These are phyloP conservation scores for Zootoca vivipara DNA, from an alignment of 2,113 vertebrate genomes.

Conservation along the genomic window DNA sequence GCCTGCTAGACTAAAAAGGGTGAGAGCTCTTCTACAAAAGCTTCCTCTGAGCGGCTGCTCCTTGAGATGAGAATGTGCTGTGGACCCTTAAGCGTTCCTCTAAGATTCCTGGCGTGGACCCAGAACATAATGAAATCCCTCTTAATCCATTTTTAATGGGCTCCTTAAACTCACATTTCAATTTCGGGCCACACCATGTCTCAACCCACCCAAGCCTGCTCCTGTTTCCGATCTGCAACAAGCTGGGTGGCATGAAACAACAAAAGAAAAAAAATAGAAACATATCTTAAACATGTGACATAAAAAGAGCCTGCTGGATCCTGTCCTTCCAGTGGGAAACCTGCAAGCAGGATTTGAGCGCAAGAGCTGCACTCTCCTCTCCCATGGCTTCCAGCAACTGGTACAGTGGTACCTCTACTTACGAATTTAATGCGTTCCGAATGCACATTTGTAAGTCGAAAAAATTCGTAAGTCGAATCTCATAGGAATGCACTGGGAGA, in stretches of 20 bases:
- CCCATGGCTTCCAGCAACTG: too few relatives aligned
- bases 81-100: neutral
- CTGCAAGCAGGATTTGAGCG: too few relatives aligned
- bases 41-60: neutral
- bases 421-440: too few relatives aligned
- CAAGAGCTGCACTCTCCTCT: too few relatives aligned
- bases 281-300: too few relatives aligned
- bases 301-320: too few relatives aligned
- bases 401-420: too few relatives aligned
- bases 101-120: neutral
- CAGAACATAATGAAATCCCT: conserved; percentile 47
- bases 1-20: neutral
- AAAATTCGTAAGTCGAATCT: too few relatives aligned
- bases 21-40: neutral
- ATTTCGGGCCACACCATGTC: neutral
- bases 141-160: conserved; percentile 60
- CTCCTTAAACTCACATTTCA: neutral
- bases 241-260: neutral
- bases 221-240: neutral
- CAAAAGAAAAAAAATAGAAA: too few relatives aligned
- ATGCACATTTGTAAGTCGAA: too few relatives aligned
- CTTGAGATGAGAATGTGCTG: conserved; percentile 38
- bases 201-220: neutral
- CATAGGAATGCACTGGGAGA: too few relatives aligned
- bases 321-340: too few relatives aligned